phyloP scores from a whole-genome alignment of 2,797 vertebrate species.

The Pristis pectinata region DNA sequence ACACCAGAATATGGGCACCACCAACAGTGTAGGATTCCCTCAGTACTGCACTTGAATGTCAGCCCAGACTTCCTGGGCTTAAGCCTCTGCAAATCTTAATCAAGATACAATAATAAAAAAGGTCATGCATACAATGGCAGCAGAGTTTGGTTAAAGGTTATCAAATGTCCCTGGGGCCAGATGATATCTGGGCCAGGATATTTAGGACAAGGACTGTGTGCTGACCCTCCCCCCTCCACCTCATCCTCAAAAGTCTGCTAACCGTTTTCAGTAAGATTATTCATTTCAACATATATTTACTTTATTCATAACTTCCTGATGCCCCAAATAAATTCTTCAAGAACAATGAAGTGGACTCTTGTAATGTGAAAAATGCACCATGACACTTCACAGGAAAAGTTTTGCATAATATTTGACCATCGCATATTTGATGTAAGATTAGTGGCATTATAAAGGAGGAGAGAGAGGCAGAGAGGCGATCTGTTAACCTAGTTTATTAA shows the following conservation, averaged over 20 bases:
- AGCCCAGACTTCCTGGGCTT: too few species aligned
- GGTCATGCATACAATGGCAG: not conserved
- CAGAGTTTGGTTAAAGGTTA: conserved; percentile 3
- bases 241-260: not conserved
- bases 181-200: not conserved
- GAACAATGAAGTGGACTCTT: not conserved
- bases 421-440: not conserved
- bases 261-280: not conserved
- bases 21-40: too few species aligned
- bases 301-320: not conserved
- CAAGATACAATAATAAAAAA: not conserved
- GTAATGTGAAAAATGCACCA: not conserved
- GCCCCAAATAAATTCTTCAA: not conserved
- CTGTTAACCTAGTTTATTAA: too few species aligned
- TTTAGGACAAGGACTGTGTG: not conserved
- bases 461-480: not conserved
- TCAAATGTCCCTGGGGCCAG: not conserved
- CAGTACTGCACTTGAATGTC: too few species aligned
- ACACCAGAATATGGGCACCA: too few species aligned
- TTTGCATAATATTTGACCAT: not conserved
- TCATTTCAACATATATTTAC: not conserved
- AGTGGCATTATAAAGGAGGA: not conserved
- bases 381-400: not conserved
- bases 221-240: not conserved
- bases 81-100: too few species aligned